phyloP scores from a whole-genome alignment of 2,797 vertebrate genomes.

The Dromococcyx pavoninus region DNA sequence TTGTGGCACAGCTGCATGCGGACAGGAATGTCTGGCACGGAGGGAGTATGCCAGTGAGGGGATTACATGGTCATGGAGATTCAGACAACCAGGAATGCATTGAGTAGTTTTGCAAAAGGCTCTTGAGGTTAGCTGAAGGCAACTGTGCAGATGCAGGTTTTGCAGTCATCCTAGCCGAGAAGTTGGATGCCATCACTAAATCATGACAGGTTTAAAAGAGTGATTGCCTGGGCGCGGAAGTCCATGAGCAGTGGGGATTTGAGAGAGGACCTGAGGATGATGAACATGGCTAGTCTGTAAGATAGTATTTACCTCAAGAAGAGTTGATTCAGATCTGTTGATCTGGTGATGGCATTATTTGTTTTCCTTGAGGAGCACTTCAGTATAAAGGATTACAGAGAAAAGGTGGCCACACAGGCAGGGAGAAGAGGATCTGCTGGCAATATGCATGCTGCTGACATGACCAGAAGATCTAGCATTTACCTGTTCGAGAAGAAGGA shows the following conservation, averaged over 20 bases:
- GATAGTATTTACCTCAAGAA: neutral
- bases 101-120: neutral
- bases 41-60: slow-evolving; percentile 11
- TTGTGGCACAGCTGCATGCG: slow-evolving; percentile 53
- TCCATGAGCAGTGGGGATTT: neutral
- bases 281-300: neutral
- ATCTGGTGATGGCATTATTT: neutral
- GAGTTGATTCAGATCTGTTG: neutral
- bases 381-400: neutral
- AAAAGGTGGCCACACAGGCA: neutral
- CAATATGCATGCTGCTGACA: neutral
- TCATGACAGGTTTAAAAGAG: neutral
- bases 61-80: slow-evolving; percentile 1
- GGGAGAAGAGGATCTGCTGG: neutral
- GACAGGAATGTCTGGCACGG: slow-evolving; percentile 57
- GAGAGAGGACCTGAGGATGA: neutral
- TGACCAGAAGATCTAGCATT: neutral
- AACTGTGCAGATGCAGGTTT: neutral
- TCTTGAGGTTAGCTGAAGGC: slow-evolving; percentile 26
- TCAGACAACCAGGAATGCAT: slow-evolving; percentile 16
- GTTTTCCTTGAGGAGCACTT: neutral
- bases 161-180: neutral
- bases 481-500: neutral
- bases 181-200: neutral
- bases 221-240: neutral